Percentiles rank a stretch among this genome's conserved stretches.
Evolutionary conservation across 2,888 invertebrate genomes (phyloP).

Genomic region (Volucella inflata): DNA sequence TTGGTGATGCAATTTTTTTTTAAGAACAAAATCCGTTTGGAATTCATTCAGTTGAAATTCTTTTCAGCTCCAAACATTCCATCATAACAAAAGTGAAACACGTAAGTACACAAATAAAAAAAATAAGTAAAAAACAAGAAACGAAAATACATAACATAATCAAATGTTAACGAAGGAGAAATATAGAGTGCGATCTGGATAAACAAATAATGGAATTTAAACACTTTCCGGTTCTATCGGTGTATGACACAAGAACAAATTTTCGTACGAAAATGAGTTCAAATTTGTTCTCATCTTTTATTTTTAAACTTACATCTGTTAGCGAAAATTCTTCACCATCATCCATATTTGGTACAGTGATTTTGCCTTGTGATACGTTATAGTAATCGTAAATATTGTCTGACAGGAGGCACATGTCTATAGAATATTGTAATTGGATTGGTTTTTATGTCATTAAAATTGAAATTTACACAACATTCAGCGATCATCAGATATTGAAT

Average conservation of each 20-base stretch:
- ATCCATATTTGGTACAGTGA: constrained; percentile 96
- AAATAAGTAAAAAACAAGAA: constrained; percentile 6
- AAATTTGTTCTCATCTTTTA: constrained; percentile 21
- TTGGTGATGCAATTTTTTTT: background rate
- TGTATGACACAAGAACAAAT: constrained; percentile 60
- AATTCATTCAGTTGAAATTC: too few species aligned
- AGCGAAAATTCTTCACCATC: constrained; percentile 95
- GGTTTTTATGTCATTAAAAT: constrained; percentile 38
- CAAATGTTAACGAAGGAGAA: constrained; percentile 38
- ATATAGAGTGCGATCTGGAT: constrained; percentile 51
- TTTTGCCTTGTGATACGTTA: constrained; percentile 98
- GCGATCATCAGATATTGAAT: background rate
- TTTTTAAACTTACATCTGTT: constrained; percentile 92
- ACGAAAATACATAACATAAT: constrained; percentile 49
- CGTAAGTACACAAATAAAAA: constrained; percentile 13
- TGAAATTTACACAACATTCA: background rate
- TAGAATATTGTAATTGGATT: constrained; percentile 66
- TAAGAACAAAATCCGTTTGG: constrained; percentile 30
- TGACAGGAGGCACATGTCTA: constrained; percentile 91
- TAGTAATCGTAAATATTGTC: constrained; percentile 96
- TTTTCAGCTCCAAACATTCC: constrained; percentile 58
- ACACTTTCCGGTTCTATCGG: constrained; percentile 56
- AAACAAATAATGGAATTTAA: constrained; percentile 33
- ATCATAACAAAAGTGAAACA: constrained; percentile 47
- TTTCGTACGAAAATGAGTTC: constrained; percentile 18